Percentiles rank a stretch among this genome's conserved stretches.
These are phyloP conservation scores for Nothura maculosa DNA, from an alignment of 2,797 vertebrate species.

Conservation along the genomic window DNA sequence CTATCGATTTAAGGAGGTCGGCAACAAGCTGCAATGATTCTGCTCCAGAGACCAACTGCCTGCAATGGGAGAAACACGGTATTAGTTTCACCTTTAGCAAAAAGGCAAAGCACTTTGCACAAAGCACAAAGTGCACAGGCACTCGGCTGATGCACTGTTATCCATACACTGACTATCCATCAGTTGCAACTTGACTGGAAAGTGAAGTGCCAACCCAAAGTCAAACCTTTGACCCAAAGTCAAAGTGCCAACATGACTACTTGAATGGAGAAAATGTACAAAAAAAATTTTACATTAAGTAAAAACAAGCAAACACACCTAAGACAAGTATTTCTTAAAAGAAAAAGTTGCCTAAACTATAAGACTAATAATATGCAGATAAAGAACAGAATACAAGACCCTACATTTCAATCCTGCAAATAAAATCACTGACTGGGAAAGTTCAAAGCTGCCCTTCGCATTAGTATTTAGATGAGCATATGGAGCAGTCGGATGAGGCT, in stretches of 20 bases:
- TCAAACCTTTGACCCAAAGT: too few species aligned
- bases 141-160: fast-evolving
- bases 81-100: fast-evolving
- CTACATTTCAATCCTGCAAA: background rate
- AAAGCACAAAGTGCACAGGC: fast-evolving
- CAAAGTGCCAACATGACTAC: background rate
- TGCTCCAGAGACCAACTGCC: slow-evolving; percentile 84
- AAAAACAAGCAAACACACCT: background rate
- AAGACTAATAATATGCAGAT: fast-evolving
- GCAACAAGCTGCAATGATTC: slow-evolving; percentile 85
- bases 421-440: fast-evolving
- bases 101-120: too few species aligned
- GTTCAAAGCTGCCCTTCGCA: fast-evolving
- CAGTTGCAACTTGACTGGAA: too few species aligned
- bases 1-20: slow-evolving; percentile 86
- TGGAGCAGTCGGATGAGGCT: fast-evolving
- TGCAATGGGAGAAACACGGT: fast-evolving
- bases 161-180: fast-evolving
- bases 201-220: too few species aligned
- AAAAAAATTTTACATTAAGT: background rate
- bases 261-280: background rate
- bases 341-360: background rate
- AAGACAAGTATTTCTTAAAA: background rate
- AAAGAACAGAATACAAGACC: background rate
- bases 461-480: fast-evolving